Conservation (phyloP, 2,888 invertebrate species). For the Drosophila monieri region DNA sequence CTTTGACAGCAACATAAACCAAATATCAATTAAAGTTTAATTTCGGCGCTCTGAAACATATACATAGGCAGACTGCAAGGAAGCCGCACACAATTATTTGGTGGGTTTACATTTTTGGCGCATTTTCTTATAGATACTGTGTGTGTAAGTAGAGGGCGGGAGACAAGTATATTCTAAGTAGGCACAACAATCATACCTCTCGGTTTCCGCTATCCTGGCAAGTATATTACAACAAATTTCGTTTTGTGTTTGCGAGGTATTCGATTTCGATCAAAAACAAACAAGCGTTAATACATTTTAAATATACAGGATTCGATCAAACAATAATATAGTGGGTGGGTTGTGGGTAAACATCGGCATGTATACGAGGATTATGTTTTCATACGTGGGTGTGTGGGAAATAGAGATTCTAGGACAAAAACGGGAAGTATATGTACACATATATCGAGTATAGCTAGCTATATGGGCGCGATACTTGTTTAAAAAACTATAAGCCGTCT, state of each 20-base stretch:
- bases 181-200: conserved; percentile 86
- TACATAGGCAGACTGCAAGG: conserved; percentile 6
- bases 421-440: conserved; percentile 5
- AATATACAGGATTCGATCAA: conserved; percentile 46
- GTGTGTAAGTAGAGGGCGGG: conserved; percentile 28
- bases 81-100: neutral
- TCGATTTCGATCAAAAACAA: conserved; percentile 76
- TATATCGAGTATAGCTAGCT: conserved; percentile 9
- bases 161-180: conserved; percentile 71
- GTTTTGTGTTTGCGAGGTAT: conserved; percentile 77
- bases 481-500: conserved; percentile 21
- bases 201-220: conserved; percentile 89
- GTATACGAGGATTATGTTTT: conserved; percentile 10
- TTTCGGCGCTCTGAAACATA: conserved; percentile 32
- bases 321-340: conserved; percentile 26
- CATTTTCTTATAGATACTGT: conserved; percentile 13
- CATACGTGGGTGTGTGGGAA: conserved; percentile 11
- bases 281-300: conserved; percentile 68
- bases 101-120: neutral
- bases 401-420: conserved; percentile 3
- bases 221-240: conserved; percentile 84
- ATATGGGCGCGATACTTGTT: conserved; percentile 9
- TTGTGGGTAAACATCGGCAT: conserved; percentile 19
- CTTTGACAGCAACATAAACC: too few species aligned
- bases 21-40: too few species aligned